phyloP scores from a whole-genome alignment of 1,140 invertebrate genomes.

The Bradynema listronoti region DNA sequence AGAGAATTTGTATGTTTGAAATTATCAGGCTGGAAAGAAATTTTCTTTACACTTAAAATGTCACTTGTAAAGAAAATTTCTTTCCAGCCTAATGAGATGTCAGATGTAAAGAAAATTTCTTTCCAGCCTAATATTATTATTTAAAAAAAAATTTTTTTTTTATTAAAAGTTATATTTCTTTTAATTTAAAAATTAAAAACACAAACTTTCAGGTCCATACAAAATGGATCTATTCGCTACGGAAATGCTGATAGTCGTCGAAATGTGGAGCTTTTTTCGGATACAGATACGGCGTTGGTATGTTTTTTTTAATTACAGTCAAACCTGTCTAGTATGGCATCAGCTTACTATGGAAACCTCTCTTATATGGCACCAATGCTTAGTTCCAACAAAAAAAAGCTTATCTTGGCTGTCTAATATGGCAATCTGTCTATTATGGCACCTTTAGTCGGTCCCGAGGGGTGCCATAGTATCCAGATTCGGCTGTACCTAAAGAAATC shows the following conservation, averaged over 20 bases:
- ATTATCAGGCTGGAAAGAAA: too few relatives aligned
- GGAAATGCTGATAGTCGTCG: slow-evolving; percentile 1
- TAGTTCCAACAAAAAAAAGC: neutral
- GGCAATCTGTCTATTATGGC: too few relatives aligned
- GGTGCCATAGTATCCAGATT: too few relatives aligned
- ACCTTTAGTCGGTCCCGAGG: too few relatives aligned
- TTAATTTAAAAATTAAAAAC: neutral
- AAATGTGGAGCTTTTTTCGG: slow-evolving; percentile 10
- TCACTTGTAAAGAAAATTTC: neutral
- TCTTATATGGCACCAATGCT: neutral
- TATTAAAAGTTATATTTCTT: neutral
- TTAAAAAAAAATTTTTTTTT: too few relatives aligned
- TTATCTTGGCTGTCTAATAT: neutral
- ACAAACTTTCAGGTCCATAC: neutral
- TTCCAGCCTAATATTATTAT: too few relatives aligned
- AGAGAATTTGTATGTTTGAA: too few relatives aligned
- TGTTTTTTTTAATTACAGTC: neutral
- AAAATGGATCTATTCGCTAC: neutral
- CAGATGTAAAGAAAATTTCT: too few relatives aligned
- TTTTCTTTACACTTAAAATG: neutral
- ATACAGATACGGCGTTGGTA: slow-evolving; percentile 4
- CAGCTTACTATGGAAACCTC: neutral
- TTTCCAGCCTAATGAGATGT: too few relatives aligned
- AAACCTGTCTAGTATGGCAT: neutral
- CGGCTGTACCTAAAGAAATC: too few relatives aligned